These are phyloP conservation scores for Cantharis nigra DNA, from an alignment of 2,888 invertebrate genomes.

Conservation along the genomic window DNA sequence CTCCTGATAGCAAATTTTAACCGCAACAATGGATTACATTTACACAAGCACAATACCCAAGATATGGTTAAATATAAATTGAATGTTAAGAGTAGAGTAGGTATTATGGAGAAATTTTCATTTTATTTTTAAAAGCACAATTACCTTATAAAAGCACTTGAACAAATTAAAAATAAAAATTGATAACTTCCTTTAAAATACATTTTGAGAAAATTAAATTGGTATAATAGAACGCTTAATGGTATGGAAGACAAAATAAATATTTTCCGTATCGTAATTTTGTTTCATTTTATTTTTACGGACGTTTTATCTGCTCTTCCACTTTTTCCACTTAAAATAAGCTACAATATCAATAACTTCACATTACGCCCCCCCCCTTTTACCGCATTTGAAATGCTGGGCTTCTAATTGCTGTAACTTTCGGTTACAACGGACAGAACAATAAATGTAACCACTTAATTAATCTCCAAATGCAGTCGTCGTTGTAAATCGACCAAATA, in stretches of 20 bases:
- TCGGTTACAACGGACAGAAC: neutral
- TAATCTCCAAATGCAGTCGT: neutral
- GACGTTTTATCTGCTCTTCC: neutral
- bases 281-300: neutral
- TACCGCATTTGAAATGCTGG: neutral
- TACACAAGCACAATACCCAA: neutral
- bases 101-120: neutral
- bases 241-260: neutral
- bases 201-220: neutral
- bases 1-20: conserved; percentile 21
- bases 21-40: conserved; percentile 6
- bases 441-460: neutral
- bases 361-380: no score
- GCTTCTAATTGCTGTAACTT: neutral
- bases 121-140: neutral
- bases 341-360: no score
- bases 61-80: neutral
- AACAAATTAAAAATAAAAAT: neutral
- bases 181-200: neutral
- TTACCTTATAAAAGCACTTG: neutral
- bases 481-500: neutral
- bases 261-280: neutral
- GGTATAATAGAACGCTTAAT: neutral
- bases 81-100: neutral
- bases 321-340: neutral